phyloP scores from a whole-genome alignment of 2,113 vertebrate genomes.

The Dolichallabes microphthalmus region DNA sequence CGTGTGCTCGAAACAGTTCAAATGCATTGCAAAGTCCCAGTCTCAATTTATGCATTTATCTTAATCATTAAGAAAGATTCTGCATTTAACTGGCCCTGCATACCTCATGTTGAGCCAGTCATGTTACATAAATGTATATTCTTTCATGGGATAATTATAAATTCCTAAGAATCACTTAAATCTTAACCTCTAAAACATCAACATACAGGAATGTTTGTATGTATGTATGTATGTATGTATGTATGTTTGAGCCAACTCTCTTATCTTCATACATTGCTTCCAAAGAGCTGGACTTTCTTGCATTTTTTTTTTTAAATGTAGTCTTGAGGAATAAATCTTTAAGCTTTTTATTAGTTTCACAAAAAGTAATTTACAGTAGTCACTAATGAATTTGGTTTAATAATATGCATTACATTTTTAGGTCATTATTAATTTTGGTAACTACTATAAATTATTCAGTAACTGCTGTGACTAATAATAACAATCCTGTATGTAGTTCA shows the following conservation, averaged over 20 bases:
- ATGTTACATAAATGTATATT: background rate
- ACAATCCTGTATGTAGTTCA: background rate
- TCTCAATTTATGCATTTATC: background rate
- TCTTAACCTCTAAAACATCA: background rate
- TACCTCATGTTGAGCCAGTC: background rate
- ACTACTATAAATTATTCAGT: background rate
- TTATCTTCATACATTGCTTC: too few relatives aligned
- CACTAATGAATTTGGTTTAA: background rate
- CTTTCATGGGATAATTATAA: background rate
- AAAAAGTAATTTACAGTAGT: background rate
- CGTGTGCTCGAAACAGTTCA: background rate
- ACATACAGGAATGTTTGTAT: too few relatives aligned
- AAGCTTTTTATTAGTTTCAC: slow-evolving; percentile 65
- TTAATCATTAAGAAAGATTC: background rate
- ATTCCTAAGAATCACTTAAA: background rate
- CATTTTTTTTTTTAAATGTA: too few relatives aligned
- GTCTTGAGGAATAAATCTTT: too few relatives aligned
- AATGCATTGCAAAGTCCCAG: background rate
- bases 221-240: too few relatives aligned
- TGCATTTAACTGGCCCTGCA: background rate
- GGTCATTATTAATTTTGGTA: background rate
- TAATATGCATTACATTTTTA: background rate
- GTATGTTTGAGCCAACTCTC: too few relatives aligned
- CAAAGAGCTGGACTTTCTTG: too few relatives aligned
- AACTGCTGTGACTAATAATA: background rate